phyloP scores from a whole-genome alignment of 1,140 invertebrate species.

The Pteromalus puparum region DNA sequence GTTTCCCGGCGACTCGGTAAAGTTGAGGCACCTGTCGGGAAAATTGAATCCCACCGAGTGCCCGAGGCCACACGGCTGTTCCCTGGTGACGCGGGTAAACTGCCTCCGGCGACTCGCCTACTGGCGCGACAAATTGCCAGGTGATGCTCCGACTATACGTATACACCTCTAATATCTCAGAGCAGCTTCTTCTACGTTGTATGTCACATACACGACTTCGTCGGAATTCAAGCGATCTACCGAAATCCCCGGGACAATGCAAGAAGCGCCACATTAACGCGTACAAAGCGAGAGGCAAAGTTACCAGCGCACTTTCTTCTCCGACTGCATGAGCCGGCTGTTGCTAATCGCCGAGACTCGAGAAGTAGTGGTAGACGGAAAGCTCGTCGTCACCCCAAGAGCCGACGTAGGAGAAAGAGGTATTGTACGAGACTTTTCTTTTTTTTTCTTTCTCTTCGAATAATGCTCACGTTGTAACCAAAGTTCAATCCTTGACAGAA shows the following conservation, averaged over 20 bases:
- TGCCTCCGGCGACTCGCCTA: slow-evolving; percentile 3
- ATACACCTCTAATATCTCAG: not conserved
- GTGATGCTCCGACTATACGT: not conserved
- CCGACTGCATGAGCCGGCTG: not conserved
- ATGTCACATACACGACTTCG: not conserved
- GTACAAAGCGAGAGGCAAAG: not conserved
- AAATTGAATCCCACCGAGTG: slow-evolving; percentile 9
- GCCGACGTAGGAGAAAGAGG: not conserved
- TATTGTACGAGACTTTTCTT: too few species aligned
- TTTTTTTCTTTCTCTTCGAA: too few species aligned
- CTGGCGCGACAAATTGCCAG: slow-evolving; percentile 43
- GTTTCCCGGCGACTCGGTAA: not conserved
- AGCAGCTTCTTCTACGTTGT: not conserved
- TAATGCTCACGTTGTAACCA: too few species aligned
- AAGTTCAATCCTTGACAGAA: not conserved
- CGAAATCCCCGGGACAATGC: not conserved
- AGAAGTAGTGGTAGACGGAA: not conserved
- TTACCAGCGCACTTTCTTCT: slow-evolving; percentile 5
- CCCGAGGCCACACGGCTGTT: not conserved
- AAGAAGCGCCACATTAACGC: not conserved
- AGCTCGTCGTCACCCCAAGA: not conserved
- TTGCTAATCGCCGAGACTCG: not conserved
- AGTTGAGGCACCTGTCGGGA: not conserved
- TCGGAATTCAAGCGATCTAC: not conserved
- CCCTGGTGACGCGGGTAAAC: not conserved